A percentile compares a stretch with the other conserved stretches of the same genome.
These are phyloP conservation scores for Gymnobelideus leadbeateri DNA, from an alignment of 2,113 vertebrate species.

Conservation along the genomic window DNA sequence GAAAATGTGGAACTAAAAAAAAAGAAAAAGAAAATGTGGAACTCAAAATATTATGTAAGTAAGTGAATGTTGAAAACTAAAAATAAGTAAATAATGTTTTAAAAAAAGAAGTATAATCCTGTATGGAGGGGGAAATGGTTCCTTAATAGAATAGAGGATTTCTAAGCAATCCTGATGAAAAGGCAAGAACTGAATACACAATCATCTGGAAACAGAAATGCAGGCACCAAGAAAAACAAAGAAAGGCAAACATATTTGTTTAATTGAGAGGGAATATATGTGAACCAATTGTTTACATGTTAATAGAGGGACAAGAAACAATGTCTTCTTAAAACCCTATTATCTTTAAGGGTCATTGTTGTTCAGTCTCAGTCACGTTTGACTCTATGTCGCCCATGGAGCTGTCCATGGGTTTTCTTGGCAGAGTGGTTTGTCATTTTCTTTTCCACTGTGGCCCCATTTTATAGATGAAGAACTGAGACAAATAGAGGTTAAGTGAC, in stretches of 20 bases:
- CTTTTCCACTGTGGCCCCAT: neutral
- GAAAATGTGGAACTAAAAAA: too few species aligned
- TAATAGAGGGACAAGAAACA: neutral
- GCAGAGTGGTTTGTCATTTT: neutral
- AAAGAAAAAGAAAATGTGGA: too few species aligned
- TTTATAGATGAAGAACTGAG: neutral
- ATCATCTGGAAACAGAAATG: neutral
- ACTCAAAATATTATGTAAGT: too few species aligned
- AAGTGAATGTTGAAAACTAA: too few species aligned
- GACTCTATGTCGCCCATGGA: neutral
- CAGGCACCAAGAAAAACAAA: neutral
- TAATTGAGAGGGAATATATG: neutral
- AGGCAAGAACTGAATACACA: neutral
- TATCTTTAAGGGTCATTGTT: neutral
- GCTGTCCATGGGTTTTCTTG: neutral
- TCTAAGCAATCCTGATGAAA: neutral
- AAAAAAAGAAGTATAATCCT: too few species aligned
- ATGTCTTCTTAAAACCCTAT: neutral
- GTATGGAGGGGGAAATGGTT: neutral
- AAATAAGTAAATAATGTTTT: too few species aligned
- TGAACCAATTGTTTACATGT: neutral
- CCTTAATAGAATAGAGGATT: neutral
- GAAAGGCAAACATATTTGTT: neutral
- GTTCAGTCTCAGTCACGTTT: neutral
- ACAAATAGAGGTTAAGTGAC: neutral